These are phyloP conservation scores for Lasioglossum malachurum DNA, from an alignment of 2,888 invertebrate species.

Conservation along the genomic window DNA sequence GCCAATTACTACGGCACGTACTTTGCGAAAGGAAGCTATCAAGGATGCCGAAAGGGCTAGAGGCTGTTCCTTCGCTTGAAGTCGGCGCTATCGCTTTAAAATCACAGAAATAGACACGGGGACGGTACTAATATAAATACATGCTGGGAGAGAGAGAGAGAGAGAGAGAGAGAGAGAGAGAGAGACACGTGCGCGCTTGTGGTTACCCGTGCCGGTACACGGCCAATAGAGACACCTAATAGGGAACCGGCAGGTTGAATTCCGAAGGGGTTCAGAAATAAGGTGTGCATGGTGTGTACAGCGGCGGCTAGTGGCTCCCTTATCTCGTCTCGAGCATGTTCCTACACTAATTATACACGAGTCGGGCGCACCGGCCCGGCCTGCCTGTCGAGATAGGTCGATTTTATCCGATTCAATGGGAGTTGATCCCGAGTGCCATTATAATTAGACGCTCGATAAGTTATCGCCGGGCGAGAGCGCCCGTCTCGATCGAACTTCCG, in stretches of 20 bases:
- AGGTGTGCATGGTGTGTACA: not conserved
- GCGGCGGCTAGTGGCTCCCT: not conserved
- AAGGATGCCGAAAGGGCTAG: not conserved
- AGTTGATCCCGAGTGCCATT: conserved; percentile 26
- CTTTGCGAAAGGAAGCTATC: not conserved
- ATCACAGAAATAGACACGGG: conserved; percentile 42
- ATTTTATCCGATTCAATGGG: conserved; percentile 39
- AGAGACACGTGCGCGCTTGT: not conserved
- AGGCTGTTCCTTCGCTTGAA: not conserved
- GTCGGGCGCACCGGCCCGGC: conserved; percentile 3
- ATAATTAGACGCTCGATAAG: conserved; percentile 45
- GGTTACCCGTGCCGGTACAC: not conserved
- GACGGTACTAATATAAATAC: conserved; percentile 29
- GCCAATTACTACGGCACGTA: too few species aligned
- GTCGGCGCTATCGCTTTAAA: conserved; percentile 9
- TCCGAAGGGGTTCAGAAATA: conserved; percentile 48
- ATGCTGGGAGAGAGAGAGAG: not conserved
- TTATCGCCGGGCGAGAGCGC: conserved; percentile 39
- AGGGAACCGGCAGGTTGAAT: conserved; percentile 16
- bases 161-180: not conserved
- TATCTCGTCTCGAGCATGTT: conserved; percentile 16
- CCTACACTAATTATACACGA: conserved; percentile 44
- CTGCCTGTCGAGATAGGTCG: conserved; percentile 13
- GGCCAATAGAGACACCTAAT: not conserved
- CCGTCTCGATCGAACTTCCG: not conserved